Evolutionary conservation across 2,113 vertebrate genomes (phyloP).

Genomic region (Pica pica): DNA sequence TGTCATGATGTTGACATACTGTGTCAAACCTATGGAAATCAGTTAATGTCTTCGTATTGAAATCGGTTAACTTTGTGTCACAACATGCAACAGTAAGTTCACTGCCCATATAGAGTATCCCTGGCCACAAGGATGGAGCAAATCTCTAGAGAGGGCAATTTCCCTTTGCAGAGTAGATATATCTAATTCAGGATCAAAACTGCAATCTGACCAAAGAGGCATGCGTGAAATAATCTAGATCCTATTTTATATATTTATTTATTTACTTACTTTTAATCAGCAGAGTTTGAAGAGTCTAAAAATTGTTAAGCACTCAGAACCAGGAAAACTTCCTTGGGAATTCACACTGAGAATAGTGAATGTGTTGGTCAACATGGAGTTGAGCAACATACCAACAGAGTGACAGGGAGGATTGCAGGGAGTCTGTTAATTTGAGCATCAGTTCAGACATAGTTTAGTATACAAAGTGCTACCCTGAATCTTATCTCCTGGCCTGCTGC

Average conservation of each 20-base stretch:
- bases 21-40: not conserved
- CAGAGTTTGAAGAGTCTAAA: not conserved
- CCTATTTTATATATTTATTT: not conserved
- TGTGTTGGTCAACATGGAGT: not conserved
- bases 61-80: not conserved
- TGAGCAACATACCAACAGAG: not conserved
- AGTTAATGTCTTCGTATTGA: not conserved
- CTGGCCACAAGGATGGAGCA: not conserved
- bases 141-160: not conserved
- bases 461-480: not conserved
- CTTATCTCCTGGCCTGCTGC: constrained; percentile 3
- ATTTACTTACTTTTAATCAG: not conserved
- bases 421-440: not conserved
- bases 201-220: not conserved
- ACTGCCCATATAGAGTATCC: not conserved
- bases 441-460: not conserved
- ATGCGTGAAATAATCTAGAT: not conserved
- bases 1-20: not conserved
- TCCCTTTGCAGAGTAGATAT: not conserved
- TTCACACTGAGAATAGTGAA: not conserved
- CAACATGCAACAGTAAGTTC: not conserved
- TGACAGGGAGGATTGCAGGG: not conserved
- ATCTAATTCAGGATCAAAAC: not conserved
- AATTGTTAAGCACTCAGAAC: not conserved
- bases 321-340: not conserved